Evolutionary conservation across 2,113 vertebrate genomes (phyloP).

Genomic region (Mellivora capensis): DNA sequence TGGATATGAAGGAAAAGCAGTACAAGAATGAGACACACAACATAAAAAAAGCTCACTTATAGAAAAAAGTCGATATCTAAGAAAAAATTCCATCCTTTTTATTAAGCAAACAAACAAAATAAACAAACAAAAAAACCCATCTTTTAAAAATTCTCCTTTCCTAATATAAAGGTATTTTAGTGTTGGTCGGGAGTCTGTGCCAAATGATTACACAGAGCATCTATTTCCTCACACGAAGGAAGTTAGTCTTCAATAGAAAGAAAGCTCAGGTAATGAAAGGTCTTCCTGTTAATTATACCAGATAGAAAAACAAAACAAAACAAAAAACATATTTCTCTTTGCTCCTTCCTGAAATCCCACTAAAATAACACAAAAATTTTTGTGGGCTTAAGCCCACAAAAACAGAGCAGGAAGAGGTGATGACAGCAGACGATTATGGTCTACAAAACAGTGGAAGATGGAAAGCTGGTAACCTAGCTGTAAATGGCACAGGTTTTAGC

Average conservation of each 20-base stretch:
- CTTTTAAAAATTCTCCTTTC: background rate
- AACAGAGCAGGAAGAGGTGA: background rate
- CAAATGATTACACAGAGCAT: background rate
- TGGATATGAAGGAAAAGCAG: background rate
- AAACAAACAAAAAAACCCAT: background rate
- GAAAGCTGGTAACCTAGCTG: background rate
- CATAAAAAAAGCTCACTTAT: background rate
- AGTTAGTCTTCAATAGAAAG: constrained; percentile 18
- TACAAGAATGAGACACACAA: background rate
- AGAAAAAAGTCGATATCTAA: background rate
- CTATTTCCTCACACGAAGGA: background rate
- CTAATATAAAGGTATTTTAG: background rate
- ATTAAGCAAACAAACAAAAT: background rate
- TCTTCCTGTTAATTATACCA: constrained; percentile 11
- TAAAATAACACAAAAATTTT: background rate
- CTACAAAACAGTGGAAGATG: background rate
- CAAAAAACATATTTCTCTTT: background rate
- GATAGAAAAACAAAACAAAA: background rate
- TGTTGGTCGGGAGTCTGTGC: background rate
- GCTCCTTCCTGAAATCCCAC: background rate
- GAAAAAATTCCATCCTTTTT: background rate
- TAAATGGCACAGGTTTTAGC: background rate
- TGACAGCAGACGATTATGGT: background rate
- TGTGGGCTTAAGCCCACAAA: background rate
- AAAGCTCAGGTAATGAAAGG: background rate